Percentiles rank a stretch among this genome's conserved stretches.
These are phyloP conservation scores for Pipa parva DNA, from an alignment of 2,113 vertebrate genomes.

Conservation along the genomic window DNA sequence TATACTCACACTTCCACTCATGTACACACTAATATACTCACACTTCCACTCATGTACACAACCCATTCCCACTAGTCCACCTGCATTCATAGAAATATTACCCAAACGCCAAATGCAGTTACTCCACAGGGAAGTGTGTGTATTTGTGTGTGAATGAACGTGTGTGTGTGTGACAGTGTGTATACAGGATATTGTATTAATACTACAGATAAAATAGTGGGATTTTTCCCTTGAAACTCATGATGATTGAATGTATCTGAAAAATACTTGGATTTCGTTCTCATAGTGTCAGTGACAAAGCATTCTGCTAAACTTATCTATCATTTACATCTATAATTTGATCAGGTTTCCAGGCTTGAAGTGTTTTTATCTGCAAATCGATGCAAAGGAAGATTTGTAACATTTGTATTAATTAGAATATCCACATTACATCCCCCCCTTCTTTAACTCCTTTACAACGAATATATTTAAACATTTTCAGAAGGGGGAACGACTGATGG, in stretches of 20 bases:
- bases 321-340: slow-evolving; percentile 23
- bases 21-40: no score
- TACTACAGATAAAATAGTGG: neutral
- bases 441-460: neutral
- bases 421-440: slow-evolving; percentile 3
- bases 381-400: slow-evolving; percentile 19
- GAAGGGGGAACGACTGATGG: no score
- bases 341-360: slow-evolving; percentile 46
- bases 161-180: neutral
- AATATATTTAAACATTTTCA: neutral
- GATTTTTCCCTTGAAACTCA: neutral
- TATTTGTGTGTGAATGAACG: no score
- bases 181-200: neutral
- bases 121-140: no score
- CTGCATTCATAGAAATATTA: no score
- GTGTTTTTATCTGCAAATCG: slow-evolving; percentile 42
- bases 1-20: no score
- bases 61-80: no score
- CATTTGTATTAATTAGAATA: slow-evolving; percentile 49
- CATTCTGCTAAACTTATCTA: neutral
- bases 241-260: neutral
- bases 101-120: no score
- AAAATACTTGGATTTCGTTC: neutral
- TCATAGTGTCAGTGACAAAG: neutral
- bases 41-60: no score